A percentile compares a stretch with the other conserved stretches of the same genome.
These are phyloP conservation scores for Mayetiola destructor DNA, from an alignment of 2,888 invertebrate genomes.

Conservation along the genomic window DNA sequence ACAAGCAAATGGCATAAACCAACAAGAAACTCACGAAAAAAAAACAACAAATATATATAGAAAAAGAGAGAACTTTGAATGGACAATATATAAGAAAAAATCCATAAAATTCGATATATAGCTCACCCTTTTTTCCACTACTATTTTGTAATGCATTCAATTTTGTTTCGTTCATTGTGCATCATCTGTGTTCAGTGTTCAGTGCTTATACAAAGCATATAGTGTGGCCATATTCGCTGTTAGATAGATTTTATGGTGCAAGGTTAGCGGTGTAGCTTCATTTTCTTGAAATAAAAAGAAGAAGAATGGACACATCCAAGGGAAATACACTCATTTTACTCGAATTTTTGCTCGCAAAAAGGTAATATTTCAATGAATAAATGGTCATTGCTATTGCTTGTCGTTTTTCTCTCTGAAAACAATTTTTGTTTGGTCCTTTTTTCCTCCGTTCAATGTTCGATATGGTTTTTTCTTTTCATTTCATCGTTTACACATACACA, in stretches of 20 bases:
- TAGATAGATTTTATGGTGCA: no score
- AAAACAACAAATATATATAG: no score
- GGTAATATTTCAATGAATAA: slow-evolving; percentile 12
- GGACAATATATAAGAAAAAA: no score
- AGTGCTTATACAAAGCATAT: no score
- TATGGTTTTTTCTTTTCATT: not conserved
- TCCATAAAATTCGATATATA: slow-evolving; percentile 9
- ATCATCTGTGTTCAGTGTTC: not conserved
- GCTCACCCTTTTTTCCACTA: slow-evolving; percentile 3
- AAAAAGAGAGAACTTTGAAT: no score
- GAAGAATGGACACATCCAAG: no score
- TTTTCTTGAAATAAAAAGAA: not conserved
- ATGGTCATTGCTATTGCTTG: slow-evolving; percentile 5
- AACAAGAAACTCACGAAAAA: no score
- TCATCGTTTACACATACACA: not conserved
- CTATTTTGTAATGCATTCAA: no score
- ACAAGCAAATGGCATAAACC: no score
- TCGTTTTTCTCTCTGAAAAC: not conserved
- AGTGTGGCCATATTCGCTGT: no score
- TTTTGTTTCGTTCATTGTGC: slow-evolving; percentile 8
- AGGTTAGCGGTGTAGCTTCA: not conserved
- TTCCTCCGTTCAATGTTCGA: not conserved
- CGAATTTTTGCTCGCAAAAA: slow-evolving; percentile 1
- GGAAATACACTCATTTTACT: no score
- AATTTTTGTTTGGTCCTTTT: not conserved